Base-by-base conservation (phyloP, 1,140 invertebrate genomes). In the Zaprionus tsacasi region DNA sequence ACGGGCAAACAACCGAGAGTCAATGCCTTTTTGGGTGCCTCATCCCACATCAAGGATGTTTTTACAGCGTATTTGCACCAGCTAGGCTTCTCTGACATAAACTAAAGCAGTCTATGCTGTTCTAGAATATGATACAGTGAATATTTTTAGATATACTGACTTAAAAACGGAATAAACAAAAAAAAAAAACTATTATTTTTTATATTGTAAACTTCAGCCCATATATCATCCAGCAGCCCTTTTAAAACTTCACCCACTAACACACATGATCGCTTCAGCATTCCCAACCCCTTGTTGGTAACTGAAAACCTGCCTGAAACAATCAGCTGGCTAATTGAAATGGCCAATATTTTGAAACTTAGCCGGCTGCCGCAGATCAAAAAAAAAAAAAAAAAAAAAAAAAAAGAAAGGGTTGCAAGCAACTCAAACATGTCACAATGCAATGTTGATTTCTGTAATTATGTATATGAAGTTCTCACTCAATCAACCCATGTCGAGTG, bases 281-380 rank as follows among this genome's bases (percentile, higher is more conserved):
- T 11, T 27, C 17, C 17, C 36, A 38, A 8, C 38, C 57, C 38
- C 13, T 45, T 33, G 6, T 2, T 33, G 59, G 82, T 52, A 87
- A 87, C 61, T 48, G 12, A 58, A 88, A 88, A 79, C 82, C 76
- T 48, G 66, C 36, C 38, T 21, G 21, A 21, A 21, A 33, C 74
- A 78, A 57, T 79, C 33, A 72, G 57, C 68, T 68, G 80, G 55
- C 67, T 88, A 87, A 87, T 87, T 87, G 77, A 57, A 75, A 88
- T 87, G 77, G 72, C 83, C 83, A 88, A 88, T 89, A 80, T 87
- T 89, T 87, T 88, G 71, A 88, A 82, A 80, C 66, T 52, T 21
- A 63, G 59, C 15, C 43, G 50, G 50, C 30, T n/a, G n/a, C n/a
- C n/a, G n/a, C n/a, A n/a, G n/a, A n/a, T n/a, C n/a, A n/a, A n/a